A percentile compares a stretch with the other conserved stretches of the same genome.
Conservation (phyloP, 2,113 vertebrate genomes). For the Entelurus aequoreus region DNA sequence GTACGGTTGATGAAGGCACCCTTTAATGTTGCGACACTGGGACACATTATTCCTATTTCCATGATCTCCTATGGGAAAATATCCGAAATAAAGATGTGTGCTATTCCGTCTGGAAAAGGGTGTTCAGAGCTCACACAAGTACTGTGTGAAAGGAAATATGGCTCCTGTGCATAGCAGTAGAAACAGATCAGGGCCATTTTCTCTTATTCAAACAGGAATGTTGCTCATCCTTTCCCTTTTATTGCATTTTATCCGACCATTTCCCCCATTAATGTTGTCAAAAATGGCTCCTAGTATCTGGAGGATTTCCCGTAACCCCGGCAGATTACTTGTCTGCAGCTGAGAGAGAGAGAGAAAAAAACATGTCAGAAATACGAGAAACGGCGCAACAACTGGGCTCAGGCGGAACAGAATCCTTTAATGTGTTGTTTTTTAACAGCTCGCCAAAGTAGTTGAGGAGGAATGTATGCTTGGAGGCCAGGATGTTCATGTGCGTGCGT, state of each 20-base stretch:
- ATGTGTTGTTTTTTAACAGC: slow-evolving; percentile 58
- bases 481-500: slow-evolving; percentile 46
- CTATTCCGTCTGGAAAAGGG: neutral
- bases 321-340: slow-evolving; percentile 24
- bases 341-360: slow-evolving; percentile 10
- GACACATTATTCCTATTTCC: too few species aligned
- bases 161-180: neutral
- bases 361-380: slow-evolving; percentile 23
- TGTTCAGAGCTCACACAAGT: neutral
- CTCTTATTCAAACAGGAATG: neutral
- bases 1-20: too few species aligned
- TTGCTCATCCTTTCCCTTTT: neutral
- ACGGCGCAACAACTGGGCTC: slow-evolving; percentile 51
- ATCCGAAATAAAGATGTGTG: neutral
- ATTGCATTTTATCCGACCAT: slow-evolving; percentile 13
- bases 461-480: too few species aligned
- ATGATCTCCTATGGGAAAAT: too few species aligned
- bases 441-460: slow-evolving; percentile 64
- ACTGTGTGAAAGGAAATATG: too few species aligned
- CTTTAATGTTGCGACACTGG: too few species aligned
- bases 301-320: slow-evolving; percentile 17
- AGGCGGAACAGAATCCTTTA: slow-evolving; percentile 57
- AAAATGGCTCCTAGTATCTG: slow-evolving; percentile 23
- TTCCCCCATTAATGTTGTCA: slow-evolving; percentile 13
- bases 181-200: neutral